A percentile compares a stretch with the other conserved stretches of the same genome.
phyloP scores from a whole-genome alignment of 1,140 invertebrate species.

The Arctopsyche grandis region DNA sequence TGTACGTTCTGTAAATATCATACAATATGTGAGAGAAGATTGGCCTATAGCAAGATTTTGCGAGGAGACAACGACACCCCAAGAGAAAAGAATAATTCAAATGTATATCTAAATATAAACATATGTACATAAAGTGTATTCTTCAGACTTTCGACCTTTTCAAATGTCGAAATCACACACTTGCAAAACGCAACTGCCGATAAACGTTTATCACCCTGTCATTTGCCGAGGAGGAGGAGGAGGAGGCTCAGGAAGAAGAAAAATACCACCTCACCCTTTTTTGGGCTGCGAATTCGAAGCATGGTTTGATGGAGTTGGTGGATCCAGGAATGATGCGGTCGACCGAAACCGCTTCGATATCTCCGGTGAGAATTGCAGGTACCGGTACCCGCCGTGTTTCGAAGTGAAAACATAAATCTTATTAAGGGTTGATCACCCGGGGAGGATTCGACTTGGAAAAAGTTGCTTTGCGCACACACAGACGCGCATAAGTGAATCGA shows the following conservation, averaged over 20 bases:
- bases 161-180: slow-evolving; percentile 4
- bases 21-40: background rate
- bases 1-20: background rate
- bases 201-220: slow-evolving; percentile 8
- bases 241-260: background rate
- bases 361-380: slow-evolving; percentile 5
- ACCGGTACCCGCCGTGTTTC: background rate
- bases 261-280: background rate
- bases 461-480: background rate
- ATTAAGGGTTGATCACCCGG: slow-evolving; percentile 11
- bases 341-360: slow-evolving; percentile 16
- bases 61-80: slow-evolving; percentile 17
- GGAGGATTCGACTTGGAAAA: background rate
- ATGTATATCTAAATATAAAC: no score
- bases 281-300: background rate
- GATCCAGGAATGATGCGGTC: slow-evolving; percentile 20
- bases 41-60: slow-evolving; percentile 33
- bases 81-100: slow-evolving; percentile 4
- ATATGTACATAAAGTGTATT: no score
- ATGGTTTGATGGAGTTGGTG: slow-evolving; percentile 1
- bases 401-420: slow-evolving; percentile 24
- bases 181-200: background rate
- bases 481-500: background rate
- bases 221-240: background rate
- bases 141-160: background rate